Base-by-base conservation (phyloP, 1,140 invertebrate species). In the Philopotamus ludificatus region DNA sequence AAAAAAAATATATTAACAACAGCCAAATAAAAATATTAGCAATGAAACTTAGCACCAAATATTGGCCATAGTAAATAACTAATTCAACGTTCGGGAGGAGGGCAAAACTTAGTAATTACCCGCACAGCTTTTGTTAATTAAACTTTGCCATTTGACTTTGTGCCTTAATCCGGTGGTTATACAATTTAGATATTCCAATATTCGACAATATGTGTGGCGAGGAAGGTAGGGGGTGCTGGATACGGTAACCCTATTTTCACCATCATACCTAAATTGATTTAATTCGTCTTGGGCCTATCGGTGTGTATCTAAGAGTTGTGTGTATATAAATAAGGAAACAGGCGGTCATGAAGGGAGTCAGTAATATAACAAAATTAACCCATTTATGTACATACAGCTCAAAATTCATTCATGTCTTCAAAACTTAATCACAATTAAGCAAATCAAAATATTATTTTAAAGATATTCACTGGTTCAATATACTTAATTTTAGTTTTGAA, bases 71-170 rank as follows among this genome's bases (percentile, higher is more conserved):
- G 59, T 50, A 63, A 59, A 67, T 67, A 63, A 58, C 58, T 63
- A 63, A 67, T 67, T 67, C 55, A 45, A 54, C 60, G 54, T 55
- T 26, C 60, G 47, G 25, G 51, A 10, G 15, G 7, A 15, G 45
- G 22, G 7, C 26, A 1, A 63, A 54, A 63, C 55, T 65, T 65
- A 57, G 67, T 68, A 68, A 68, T 68, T 68, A 68, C 57, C 50
- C 59, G 58, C 25, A 51, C 61, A 61, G 41, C 57, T 63, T 66
- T 63, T 69, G 67, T 66, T 69, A 66, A 69, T 69, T 69, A 69
- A 69, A 69, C 63, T 69, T 69, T 26, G 59, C 61, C 59, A 62
- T 63, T 69, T 64, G 63, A 55, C 55, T 69, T 66, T 64, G 51
- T 44, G 41, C 66, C 54, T 55, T 63, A 65, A 60, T 51, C 51